Evolutionary conservation across 1,140 invertebrate genomes (phyloP).

Genomic region (Drosophila funebris): DNA sequence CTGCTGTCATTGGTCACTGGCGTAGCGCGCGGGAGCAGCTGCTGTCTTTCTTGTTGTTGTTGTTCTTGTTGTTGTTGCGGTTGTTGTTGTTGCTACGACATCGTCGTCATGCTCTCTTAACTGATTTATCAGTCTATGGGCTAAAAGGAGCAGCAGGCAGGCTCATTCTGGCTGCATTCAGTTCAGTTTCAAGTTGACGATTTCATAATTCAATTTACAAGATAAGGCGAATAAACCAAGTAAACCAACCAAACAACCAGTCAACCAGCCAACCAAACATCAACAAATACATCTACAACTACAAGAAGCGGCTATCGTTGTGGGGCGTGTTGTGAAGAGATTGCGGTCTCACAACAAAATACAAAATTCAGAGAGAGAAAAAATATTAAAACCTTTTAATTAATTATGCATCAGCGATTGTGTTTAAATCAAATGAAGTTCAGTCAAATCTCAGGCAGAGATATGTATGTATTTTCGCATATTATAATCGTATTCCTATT

Average conservation of each 20-base stretch:
- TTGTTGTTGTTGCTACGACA: conserved; percentile 24
- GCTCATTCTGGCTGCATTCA: conserved; percentile 53
- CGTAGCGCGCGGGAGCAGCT: conserved; percentile 48
- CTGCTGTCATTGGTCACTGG: conserved; percentile 70
- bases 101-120: conserved; percentile 77
- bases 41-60: conserved; percentile 44
- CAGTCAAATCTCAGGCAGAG: conserved; percentile 56
- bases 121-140: conserved; percentile 73
- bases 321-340: conserved; percentile 69
- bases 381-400: conserved; percentile 70
- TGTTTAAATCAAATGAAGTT: conserved; percentile 72
- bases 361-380: conserved; percentile 38
- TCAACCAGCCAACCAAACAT: conserved; percentile 36
- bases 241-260: conserved; percentile 44
- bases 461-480: conserved; percentile 22
- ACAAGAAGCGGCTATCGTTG: conserved; percentile 51
- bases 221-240: conserved; percentile 61
- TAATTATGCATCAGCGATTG: conserved; percentile 82
- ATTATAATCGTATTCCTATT: background rate
- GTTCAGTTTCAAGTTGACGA: conserved; percentile 80
- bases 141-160: conserved; percentile 65
- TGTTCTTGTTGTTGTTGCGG: conserved; percentile 28
- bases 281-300: conserved; percentile 28
- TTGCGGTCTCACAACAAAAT: no score
- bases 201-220: conserved; percentile 82